phyloP scores from a whole-genome alignment of 2,888 invertebrate genomes.

The Physocephala rufipes region DNA sequence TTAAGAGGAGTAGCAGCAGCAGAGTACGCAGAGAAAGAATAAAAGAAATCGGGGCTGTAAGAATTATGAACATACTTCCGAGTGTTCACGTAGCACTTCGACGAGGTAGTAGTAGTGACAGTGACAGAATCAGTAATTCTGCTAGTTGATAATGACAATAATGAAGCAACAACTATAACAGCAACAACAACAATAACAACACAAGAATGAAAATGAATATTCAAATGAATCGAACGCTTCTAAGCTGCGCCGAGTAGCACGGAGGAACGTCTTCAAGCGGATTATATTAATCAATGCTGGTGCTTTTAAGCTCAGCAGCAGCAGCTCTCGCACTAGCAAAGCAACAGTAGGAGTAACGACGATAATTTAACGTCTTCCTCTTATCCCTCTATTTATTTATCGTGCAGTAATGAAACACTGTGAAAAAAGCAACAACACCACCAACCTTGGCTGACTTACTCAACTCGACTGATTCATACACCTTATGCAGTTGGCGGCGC shows the following conservation, averaged over 20 bases:
- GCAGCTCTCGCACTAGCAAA: neutral
- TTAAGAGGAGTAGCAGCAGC: slow-evolving; percentile 48
- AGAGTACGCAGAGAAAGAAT: slow-evolving; percentile 35
- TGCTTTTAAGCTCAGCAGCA: slow-evolving; percentile 20
- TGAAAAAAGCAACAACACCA: neutral
- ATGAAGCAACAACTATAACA: slow-evolving; percentile 19
- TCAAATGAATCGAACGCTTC: slow-evolving; percentile 26
- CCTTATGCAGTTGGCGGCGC: slow-evolving; percentile 10
- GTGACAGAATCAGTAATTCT: slow-evolving; percentile 43
- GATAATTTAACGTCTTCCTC: slow-evolving; percentile 25
- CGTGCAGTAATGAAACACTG: neutral
- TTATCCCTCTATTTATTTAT: neutral
- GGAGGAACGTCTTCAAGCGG: slow-evolving; percentile 57
- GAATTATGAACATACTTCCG: slow-evolving; percentile 56
- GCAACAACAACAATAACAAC: slow-evolving; percentile 23
- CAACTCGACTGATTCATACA: slow-evolving; percentile 14
- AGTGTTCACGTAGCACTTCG: slow-evolving; percentile 2
- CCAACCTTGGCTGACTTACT: neutral
- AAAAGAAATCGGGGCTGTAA: slow-evolving; percentile 51
- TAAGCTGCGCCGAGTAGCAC: slow-evolving; percentile 1
- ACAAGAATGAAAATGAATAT: slow-evolving; percentile 25
- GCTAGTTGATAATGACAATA: slow-evolving; percentile 44
- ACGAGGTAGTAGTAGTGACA: slow-evolving; percentile 45
- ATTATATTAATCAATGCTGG: slow-evolving; percentile 60
- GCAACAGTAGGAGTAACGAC: slow-evolving; percentile 12